A percentile compares a stretch with the other conserved stretches of the same genome.
Evolutionary conservation across 2,888 invertebrate species (phyloP).

Genomic region (Papilio protenor): DNA sequence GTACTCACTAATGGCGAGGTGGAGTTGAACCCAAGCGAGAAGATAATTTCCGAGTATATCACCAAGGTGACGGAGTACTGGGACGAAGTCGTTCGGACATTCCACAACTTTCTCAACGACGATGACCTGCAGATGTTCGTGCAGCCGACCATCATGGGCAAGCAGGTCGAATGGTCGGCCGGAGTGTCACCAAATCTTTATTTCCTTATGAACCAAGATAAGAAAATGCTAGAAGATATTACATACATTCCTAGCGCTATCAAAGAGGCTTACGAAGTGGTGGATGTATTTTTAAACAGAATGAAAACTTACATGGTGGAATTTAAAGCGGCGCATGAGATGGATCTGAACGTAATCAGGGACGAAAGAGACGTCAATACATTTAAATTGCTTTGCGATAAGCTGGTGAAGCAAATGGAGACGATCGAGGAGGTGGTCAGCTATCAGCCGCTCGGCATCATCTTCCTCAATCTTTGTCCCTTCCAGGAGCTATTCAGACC

Average conservation of each 20-base stretch:
- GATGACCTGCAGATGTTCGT: conserved; percentile 89
- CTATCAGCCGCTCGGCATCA: conserved; percentile 88
- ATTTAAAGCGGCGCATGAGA: conserved; percentile 88
- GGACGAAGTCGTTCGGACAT: conserved; percentile 87
- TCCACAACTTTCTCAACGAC: conserved; percentile 90
- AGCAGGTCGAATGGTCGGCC: conserved; percentile 90
- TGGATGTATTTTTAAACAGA: conserved; percentile 86
- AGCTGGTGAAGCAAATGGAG: conserved; percentile 88
- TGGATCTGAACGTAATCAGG: conserved; percentile 86
- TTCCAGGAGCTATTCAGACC: conserved; percentile 90
- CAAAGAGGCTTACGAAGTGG: conserved; percentile 59
- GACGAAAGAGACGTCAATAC: conserved; percentile 86
- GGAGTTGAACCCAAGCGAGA: conserved; percentile 85
- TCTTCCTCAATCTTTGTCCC: conserved; percentile 87
- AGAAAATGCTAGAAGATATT: conserved; percentile 81
- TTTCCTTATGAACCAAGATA: conserved; percentile 88
- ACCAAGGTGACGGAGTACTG: conserved; percentile 86
- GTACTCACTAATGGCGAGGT: conserved; percentile 70
- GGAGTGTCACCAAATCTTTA: conserved; percentile 89
- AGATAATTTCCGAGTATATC: conserved; percentile 84
- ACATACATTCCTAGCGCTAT: conserved; percentile 84
- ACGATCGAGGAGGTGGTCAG: conserved; percentile 87
- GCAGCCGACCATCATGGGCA: conserved; percentile 93
- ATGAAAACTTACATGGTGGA: conserved; percentile 87
- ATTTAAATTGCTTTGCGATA: conserved; percentile 87